Percentiles rank a stretch among this genome's conserved stretches.
phyloP scores from a whole-genome alignment of 2,113 vertebrate genomes.

The Sterna hirundo region DNA sequence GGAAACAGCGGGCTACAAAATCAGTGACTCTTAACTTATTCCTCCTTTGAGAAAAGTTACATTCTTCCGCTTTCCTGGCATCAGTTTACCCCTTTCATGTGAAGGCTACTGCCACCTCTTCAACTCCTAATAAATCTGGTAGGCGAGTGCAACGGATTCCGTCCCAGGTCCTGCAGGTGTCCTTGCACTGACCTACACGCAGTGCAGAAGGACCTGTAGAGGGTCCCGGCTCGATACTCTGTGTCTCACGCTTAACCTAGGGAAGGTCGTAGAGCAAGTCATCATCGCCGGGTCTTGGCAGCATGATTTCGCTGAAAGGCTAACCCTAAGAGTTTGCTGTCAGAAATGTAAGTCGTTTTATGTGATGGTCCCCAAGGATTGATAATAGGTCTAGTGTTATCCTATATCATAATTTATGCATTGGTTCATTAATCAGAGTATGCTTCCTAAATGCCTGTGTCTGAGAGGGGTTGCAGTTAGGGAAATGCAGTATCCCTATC shows the following conservation, averaged over 20 bases:
- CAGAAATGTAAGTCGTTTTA: background rate
- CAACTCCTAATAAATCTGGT: background rate
- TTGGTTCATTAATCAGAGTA: background rate
- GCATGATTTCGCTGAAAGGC: background rate
- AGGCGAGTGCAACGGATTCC: background rate
- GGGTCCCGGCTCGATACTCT: too few species aligned
- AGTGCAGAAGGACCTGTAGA: background rate
- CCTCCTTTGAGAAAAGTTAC: rapidly evolving
- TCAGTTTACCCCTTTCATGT: background rate
- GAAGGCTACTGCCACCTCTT: background rate
- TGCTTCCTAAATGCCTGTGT: background rate
- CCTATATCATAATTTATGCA: background rate
- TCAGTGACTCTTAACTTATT: background rate
- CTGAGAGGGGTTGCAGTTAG: background rate
- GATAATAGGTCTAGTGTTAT: background rate
- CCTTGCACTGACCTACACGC: background rate
- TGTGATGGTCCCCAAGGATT: background rate
- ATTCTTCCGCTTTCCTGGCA: background rate
- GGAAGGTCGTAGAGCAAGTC: background rate
- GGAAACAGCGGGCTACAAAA: background rate
- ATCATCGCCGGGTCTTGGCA: too few species aligned
- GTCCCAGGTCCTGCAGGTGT: rapidly evolving
- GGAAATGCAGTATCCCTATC: background rate
- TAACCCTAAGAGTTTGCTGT: background rate
- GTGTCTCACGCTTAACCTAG: rapidly evolving